phyloP scores from a whole-genome alignment of 2,888 invertebrate species.

The Sceliomorpha sp. region DNA sequence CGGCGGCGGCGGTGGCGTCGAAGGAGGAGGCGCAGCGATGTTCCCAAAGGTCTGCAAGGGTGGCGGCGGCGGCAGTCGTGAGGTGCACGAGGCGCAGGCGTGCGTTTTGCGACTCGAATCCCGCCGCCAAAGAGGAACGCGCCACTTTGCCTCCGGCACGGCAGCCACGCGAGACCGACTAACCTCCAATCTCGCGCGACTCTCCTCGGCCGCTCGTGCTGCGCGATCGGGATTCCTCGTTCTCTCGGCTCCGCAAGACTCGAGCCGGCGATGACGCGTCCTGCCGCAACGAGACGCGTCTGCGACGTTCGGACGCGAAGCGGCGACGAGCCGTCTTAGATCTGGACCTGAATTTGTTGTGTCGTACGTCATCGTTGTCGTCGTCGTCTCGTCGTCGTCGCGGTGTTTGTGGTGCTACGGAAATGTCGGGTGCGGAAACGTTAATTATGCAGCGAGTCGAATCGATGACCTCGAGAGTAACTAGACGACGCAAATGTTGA shows the following conservation, averaged over 20 bases:
- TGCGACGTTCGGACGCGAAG: constrained; percentile 22
- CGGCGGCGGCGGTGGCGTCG: constrained; percentile 41
- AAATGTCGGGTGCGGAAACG: neutral
- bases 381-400: neutral
- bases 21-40: constrained; percentile 63
- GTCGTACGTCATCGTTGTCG: neutral
- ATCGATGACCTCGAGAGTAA: no score
- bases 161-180: constrained; percentile 75
- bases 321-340: constrained; percentile 12
- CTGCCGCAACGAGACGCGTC: constrained; percentile 12
- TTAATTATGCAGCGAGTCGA: no score
- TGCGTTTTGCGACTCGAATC: constrained; percentile 71
- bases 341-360: constrained; percentile 9
- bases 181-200: constrained; percentile 69
- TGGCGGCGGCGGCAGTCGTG: constrained; percentile 62
- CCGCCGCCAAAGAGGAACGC: constrained; percentile 76
- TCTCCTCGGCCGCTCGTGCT: constrained; percentile 9
- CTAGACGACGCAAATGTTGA: neutral
- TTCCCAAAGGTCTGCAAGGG: constrained; percentile 58
- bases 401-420: neutral
- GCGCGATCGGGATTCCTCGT: constrained; percentile 40
- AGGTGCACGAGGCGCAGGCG: constrained; percentile 72
- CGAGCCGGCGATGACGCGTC: constrained; percentile 53
- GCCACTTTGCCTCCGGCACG: constrained; percentile 77
- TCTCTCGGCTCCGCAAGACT: constrained; percentile 61